phyloP scores from a whole-genome alignment of 2,797 vertebrate genomes.

The Peromyscus eremicus region DNA sequence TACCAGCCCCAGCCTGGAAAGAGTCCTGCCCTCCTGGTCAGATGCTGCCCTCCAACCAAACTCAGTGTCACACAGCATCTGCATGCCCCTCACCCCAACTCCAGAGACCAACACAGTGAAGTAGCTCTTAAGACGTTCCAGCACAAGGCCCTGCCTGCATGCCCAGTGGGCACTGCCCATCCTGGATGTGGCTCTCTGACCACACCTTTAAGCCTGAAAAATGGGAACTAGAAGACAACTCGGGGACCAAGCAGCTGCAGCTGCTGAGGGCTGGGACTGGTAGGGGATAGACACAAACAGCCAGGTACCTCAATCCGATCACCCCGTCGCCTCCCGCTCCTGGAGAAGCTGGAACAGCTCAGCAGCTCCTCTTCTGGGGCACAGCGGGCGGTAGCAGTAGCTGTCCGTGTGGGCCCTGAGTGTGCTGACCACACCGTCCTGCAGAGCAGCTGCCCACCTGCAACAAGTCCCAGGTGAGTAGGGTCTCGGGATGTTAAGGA shows the following conservation, averaged over 20 bases:
- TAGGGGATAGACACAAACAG: background rate
- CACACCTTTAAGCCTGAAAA: background rate
- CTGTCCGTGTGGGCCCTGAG: conserved; percentile 83
- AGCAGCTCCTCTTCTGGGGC: conserved; percentile 91
- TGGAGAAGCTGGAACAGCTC: conserved; percentile 92
- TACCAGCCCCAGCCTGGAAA: background rate
- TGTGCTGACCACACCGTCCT: conserved; percentile 93
- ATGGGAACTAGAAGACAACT: background rate
- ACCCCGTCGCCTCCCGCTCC: conserved; percentile 86
- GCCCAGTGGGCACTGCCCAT: no score
- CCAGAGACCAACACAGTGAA: background rate
- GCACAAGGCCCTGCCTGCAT: background rate
- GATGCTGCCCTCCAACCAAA: background rate
- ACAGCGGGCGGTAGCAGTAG: conserved; percentile 86
- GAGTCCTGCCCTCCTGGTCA: background rate
- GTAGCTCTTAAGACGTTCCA: background rate
- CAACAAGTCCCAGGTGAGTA: background rate
- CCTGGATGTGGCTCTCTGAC: background rate
- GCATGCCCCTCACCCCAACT: background rate
- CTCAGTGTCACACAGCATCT: no score
- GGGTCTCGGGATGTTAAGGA: background rate
- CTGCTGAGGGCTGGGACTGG: background rate
- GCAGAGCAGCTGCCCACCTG: conserved; percentile 88
- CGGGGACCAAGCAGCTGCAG: background rate
- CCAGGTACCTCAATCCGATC: conserved; percentile 89